Conservation (phyloP, 2,797 vertebrate genomes). For the Semotilus atromaculatus region DNA sequence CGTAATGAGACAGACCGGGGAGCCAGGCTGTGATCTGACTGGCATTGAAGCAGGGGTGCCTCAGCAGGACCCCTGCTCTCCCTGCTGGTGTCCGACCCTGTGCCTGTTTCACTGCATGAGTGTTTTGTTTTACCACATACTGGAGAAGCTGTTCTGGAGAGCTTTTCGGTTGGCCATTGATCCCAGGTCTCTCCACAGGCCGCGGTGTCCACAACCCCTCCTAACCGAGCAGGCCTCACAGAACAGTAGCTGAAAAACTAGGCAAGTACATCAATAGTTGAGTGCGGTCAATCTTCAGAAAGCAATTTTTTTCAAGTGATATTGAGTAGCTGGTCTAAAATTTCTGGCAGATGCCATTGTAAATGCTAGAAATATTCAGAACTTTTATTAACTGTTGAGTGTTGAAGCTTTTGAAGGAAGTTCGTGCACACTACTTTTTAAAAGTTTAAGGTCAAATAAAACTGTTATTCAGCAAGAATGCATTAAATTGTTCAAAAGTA, state of each 20-base stretch:
- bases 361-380: constrained; percentile 4
- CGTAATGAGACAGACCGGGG: constrained; percentile 52
- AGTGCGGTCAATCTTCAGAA: constrained; percentile 45
- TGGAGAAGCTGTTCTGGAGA: constrained; percentile 33
- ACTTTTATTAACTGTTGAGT: not conserved
- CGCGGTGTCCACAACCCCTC: constrained; percentile 24
- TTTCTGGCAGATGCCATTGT: constrained; percentile 18
- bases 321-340: constrained; percentile 8
- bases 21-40: constrained; percentile 50
- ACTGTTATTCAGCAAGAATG: not conserved
- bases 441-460: not conserved
- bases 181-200: constrained; percentile 36
- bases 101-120: constrained; percentile 51
- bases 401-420: not conserved
- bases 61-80: constrained; percentile 54
- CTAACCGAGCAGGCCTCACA: not conserved
- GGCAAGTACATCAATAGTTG: constrained; percentile 15
- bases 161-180: constrained; percentile 48
- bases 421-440: not conserved
- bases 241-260: constrained; percentile 9
- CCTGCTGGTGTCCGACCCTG: constrained; percentile 42
- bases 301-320: constrained; percentile 46
- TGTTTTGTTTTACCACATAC: constrained; percentile 41
- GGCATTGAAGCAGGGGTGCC: constrained; percentile 35
- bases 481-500: not conserved